Conservation (phyloP, 2,113 vertebrate genomes). For the Sula dactylatra region DNA sequence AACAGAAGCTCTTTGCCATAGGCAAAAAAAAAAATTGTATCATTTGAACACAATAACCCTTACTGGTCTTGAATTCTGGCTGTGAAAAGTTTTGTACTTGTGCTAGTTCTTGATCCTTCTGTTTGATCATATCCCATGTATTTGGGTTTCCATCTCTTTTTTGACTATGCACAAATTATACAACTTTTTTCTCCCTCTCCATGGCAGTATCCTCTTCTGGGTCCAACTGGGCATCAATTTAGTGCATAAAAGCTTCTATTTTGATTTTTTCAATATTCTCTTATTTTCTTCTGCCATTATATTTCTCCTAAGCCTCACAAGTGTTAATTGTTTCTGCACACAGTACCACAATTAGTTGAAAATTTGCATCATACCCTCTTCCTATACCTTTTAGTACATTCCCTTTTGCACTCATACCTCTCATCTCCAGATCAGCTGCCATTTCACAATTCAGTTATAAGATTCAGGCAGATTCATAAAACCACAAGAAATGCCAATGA, state of each 20-base stretch:
- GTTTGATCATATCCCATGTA: not conserved
- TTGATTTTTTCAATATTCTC: not conserved
- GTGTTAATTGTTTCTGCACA: not conserved
- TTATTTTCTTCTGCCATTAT: not conserved
- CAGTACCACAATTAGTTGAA: not conserved
- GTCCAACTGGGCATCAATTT: not conserved
- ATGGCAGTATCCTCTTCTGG: not conserved
- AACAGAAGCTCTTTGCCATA: not conserved
- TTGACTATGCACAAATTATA: not conserved
- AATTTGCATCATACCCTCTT: not conserved
- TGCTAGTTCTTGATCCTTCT: not conserved
- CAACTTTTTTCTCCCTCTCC: not conserved
- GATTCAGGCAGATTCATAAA: not conserved
- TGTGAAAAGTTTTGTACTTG: not conserved
- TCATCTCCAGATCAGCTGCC: not conserved
- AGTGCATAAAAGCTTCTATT: not conserved
- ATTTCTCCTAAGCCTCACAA: not conserved
- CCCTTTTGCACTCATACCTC: not conserved
- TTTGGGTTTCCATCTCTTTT: not conserved
- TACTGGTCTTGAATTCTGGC: not conserved
- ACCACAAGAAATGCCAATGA: not conserved
- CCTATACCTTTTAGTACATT: not conserved
- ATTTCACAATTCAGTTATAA: not conserved
- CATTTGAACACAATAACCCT: not conserved
- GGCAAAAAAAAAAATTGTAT: not conserved